phyloP scores from a whole-genome alignment of 2,113 vertebrate species.

The Scartelaos histophorus region DNA sequence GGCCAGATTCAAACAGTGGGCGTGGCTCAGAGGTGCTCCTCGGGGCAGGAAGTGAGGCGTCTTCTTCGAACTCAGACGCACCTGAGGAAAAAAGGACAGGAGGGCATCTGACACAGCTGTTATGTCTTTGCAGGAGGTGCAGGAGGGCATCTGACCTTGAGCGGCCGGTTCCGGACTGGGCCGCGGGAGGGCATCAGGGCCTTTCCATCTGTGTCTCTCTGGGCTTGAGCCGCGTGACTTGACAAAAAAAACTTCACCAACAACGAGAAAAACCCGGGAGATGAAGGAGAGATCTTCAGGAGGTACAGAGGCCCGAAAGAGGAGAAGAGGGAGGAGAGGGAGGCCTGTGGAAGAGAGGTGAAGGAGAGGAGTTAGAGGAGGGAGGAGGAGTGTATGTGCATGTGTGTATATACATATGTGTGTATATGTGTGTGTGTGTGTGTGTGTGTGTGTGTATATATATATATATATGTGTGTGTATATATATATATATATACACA shows the following conservation, averaged over 20 bases:
- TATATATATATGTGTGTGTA: too few species aligned
- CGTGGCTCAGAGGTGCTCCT: constrained; percentile 51
- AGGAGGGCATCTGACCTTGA: constrained; percentile 75
- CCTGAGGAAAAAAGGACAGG: constrained; percentile 47
- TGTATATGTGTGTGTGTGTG: too few species aligned
- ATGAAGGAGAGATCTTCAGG: constrained; percentile 72
- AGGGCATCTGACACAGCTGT: not conserved
- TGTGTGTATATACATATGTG: too few species aligned
- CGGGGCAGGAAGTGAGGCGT: constrained; percentile 42
- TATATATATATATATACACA: too few species aligned
- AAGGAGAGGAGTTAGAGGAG: not conserved
- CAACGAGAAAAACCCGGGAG: constrained; percentile 70
- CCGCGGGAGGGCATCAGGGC: constrained; percentile 42
- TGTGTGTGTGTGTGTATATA: too few species aligned
- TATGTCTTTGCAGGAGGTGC: not conserved
- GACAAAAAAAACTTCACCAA: constrained; percentile 81
- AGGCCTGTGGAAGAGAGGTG: constrained; percentile 50
- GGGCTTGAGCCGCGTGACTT: constrained; percentile 76
- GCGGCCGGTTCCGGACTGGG: constrained; percentile 22
- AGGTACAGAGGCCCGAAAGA: constrained; percentile 80
- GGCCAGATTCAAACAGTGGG: constrained; percentile 61
- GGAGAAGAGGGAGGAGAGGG: constrained; percentile 71
- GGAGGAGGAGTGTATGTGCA: too few species aligned
- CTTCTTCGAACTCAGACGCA: constrained; percentile 66
- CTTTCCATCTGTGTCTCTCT: constrained; percentile 58